Evolutionary conservation across 1,140 invertebrate species (phyloP), one percentile per base, ranked within the genome.

Genomic region (Ceratina japonica): DNA sequence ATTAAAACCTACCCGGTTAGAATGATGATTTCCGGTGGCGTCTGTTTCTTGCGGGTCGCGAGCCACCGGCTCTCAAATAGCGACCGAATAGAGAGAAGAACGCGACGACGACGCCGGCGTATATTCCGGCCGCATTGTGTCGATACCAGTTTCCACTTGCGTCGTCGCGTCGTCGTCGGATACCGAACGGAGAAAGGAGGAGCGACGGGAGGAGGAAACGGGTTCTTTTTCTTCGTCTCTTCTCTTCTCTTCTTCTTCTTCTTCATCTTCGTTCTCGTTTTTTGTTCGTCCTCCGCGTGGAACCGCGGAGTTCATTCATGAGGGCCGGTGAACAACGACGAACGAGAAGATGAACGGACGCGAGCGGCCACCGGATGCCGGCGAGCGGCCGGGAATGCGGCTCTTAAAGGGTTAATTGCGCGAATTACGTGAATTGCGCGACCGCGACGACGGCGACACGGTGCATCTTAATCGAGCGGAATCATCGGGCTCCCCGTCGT

Each of bases 21-120:
- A 89, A 89, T 90, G 84, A 88, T 86, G 85, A 89, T 90, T 90
- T 90, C 88, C 89, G 87, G 88, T 89, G 89, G 88, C 88, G 89
- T 90, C 85, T 87, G 74, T 84, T 90, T 90, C 86, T 89, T 85
- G 54, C n/a, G 54, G 16, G 16, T 54, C 54, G 51, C 8, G 5
- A 8, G 37, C 51, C 20, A 24, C 51, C n/a, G 59, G 22, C 18
- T 83, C 18, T 83, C 37, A 77, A 72, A 77, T 78, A 78, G 64
- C 83, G 80, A 64, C 78, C 85, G 86, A 82, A 89, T 88, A 88
- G 80, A 79, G 82, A 59, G 58, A n/a, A n/a, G 20, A 37, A 51
- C 12, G 54, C 20, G 20, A 72, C 61, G 44, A n/a, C n/a, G n/a
- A n/a, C n/a, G n/a, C n/a, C n/a, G n/a, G n/a, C n/a, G 65, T 64